Conservation (phyloP, 2,797 vertebrate genomes). For the Paedocypris micromegethes region DNA sequence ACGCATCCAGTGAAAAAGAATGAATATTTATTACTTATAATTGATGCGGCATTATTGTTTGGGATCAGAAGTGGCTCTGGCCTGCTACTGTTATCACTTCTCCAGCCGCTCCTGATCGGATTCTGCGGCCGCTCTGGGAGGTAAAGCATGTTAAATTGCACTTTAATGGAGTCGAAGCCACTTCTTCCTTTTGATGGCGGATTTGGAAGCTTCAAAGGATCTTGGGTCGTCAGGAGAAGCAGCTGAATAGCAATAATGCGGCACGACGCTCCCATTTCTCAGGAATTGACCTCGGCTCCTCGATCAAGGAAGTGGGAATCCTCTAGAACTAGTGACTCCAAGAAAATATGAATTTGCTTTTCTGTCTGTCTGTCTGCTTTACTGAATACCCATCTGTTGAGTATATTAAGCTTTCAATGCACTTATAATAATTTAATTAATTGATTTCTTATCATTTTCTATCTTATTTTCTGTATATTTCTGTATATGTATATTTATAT, state of each 20-base stretch:
- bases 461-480: too few relatives aligned
- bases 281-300: conserved; percentile 36
- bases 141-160: conserved; percentile 56
- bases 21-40: too few relatives aligned
- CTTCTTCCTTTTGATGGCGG: conserved; percentile 40
- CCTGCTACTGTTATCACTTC: too few relatives aligned
- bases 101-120: conserved; percentile 27
- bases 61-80: too few relatives aligned
- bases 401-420: too few relatives aligned
- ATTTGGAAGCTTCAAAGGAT: conserved; percentile 51
- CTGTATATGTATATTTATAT: too few relatives aligned
- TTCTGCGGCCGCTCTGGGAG: conserved; percentile 44
- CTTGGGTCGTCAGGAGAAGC: conserved; percentile 43
- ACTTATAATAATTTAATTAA: too few relatives aligned
- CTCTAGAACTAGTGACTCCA: conserved; percentile 17
- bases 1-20: too few relatives aligned
- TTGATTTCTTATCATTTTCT: too few relatives aligned
- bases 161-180: conserved; percentile 54
- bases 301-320: conserved; percentile 31
- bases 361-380: too few relatives aligned
- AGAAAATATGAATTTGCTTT: not conserved
- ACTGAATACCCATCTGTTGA: too few relatives aligned
- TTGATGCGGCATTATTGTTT: too few relatives aligned
- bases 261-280: conserved; percentile 29
- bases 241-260: conserved; percentile 47